Base-by-base conservation (phyloP, 2,888 invertebrate genomes). In the Trichacis sp. region DNA sequence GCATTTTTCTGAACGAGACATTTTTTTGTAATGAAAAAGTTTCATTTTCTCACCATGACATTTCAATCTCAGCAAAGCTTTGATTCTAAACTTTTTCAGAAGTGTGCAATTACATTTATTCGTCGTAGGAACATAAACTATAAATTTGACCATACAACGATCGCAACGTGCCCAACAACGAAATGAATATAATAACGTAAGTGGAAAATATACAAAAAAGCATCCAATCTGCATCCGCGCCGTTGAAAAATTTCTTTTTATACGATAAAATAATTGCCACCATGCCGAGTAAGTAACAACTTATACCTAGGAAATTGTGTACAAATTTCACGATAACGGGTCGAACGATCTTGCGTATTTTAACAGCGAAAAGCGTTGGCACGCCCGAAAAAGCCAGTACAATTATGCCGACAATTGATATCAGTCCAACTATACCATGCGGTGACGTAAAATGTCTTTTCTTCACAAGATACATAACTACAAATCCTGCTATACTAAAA, bases 271-370 rank as follows among this genome's bases (percentile, higher is more conserved):
- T 76, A 47, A 78, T 72, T 0, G 80, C 82, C 0, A 86, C 78
- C 70, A 89, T 88, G 0, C 89, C 89, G 79, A 88, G 84, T 8
- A 83, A 77, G 30, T 88, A 77, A 1, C 88, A 86, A 46, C 85
- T 80, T 9, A 87, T 79, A 8, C 88, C 89, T 1, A 88, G 81
- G n/a, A 86, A 80, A 59, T 88, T 82, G 76, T 89, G 89, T 9
- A 86, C 63, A 8, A 87, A 86, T 70, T 88, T 88, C 15, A 86
- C 72, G 1, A 86, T 84, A 14, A 87, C 86, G 30, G 86, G 87
- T 58, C 85, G 85, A 60, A 88, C 76, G 70, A 83, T 75, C 42
- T 87, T 75, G 0, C 87, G 85, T 1, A 88, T 85, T 74, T 86
- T 86, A 11, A 85, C 77, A 0, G 88, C 88, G 77, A 87, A 88